Evolutionary conservation across 2,888 invertebrate species (phyloP).

Genomic region (Drosophila testacea): DNA sequence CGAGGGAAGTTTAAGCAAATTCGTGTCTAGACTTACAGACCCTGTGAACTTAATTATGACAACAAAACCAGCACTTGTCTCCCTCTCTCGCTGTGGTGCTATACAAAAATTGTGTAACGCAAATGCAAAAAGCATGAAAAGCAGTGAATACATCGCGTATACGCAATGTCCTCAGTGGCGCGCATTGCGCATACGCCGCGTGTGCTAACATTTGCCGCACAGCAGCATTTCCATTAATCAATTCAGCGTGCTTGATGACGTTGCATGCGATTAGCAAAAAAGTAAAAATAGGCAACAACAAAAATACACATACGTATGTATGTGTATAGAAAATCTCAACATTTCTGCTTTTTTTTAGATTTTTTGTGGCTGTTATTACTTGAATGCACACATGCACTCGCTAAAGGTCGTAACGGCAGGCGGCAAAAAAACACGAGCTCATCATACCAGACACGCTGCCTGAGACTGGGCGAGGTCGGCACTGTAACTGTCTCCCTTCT

Average conservation of each 20-base stretch:
- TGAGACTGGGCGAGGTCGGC: slow-evolving; percentile 61
- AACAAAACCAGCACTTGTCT: slow-evolving; percentile 43
- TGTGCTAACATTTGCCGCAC: slow-evolving; percentile 17
- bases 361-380: slow-evolving; percentile 24
- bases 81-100: background rate
- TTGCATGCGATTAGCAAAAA: slow-evolving; percentile 45
- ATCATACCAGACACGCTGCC: slow-evolving; percentile 55
- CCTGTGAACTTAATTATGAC: slow-evolving; percentile 65
- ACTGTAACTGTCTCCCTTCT: slow-evolving; percentile 1
- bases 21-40: slow-evolving; percentile 59
- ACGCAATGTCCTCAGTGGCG: slow-evolving; percentile 51
- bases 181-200: slow-evolving; percentile 66
- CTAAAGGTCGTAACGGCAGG: slow-evolving; percentile 71
- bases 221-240: slow-evolving; percentile 62
- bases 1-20: slow-evolving; percentile 31
- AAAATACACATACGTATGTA: background rate
- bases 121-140: slow-evolving; percentile 17
- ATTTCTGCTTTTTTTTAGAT: slow-evolving; percentile 2
- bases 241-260: slow-evolving; percentile 59
- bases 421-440: slow-evolving; percentile 47
- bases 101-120: slow-evolving; percentile 35
- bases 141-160: slow-evolving; percentile 51
- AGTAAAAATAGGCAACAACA: background rate
- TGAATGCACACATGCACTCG: slow-evolving; percentile 64
- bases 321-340: slow-evolving; percentile 25